Percentiles rank a stretch among this genome's conserved stretches.
These are phyloP conservation scores for Macropus fuliginosus DNA, from an alignment of 2,797 vertebrate species.

Conservation along the genomic window DNA sequence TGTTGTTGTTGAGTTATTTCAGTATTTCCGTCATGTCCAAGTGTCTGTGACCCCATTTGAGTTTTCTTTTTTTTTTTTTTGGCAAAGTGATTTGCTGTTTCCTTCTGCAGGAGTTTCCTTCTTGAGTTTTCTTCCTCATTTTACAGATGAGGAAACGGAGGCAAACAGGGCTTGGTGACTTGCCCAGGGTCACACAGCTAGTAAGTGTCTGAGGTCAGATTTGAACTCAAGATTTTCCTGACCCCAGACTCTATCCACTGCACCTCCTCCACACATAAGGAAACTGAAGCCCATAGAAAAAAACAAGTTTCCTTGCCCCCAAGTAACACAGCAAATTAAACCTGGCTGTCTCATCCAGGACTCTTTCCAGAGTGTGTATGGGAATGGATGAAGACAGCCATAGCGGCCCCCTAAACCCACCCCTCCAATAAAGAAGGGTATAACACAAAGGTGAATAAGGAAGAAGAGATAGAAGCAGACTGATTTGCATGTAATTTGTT, in stretches of 20 bases:
- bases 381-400: background rate
- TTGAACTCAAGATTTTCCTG: no score
- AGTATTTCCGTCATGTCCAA: no score
- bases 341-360: background rate
- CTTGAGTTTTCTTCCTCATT: no score
- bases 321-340: background rate
- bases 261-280: background rate
- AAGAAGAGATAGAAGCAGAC: constrained; percentile 62
- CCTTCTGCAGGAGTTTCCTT: no score
- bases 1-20: no score
- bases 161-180: background rate
- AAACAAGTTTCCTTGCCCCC: background rate
- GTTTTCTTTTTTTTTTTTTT: no score
- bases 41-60: no score
- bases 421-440: background rate
- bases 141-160: background rate
- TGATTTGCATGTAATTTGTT: constrained; percentile 77
- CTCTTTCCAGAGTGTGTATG: background rate
- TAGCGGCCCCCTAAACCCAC: background rate
- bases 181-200: no score
- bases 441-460: constrained; percentile 23
- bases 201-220: no score
- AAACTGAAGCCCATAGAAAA: background rate
- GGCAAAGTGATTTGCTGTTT: no score
- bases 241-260: no score